Evolutionary conservation across 1,140 invertebrate genomes (phyloP).

Genomic region (Aphaenogaster ashmeadi): DNA sequence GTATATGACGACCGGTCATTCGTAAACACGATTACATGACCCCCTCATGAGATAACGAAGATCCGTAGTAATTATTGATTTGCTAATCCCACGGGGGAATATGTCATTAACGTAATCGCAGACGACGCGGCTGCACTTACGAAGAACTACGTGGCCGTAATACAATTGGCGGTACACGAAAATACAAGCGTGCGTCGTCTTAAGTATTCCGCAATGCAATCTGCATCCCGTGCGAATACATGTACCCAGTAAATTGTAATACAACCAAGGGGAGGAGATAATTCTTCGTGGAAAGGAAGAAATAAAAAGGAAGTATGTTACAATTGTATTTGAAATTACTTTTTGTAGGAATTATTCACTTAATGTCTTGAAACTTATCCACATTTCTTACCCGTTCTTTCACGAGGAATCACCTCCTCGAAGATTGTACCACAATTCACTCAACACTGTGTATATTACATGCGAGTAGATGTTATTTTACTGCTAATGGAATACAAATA

Average conservation of each 20-base stretch:
- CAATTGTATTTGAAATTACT: neutral
- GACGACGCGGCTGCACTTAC: slow-evolving; percentile 55
- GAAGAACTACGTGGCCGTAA: slow-evolving; percentile 42
- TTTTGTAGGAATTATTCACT: neutral
- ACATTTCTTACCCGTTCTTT: neutral
- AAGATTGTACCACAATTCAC: neutral
- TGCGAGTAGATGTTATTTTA: neutral
- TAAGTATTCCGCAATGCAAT: slow-evolving; percentile 19
- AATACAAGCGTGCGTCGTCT: slow-evolving; percentile 1
- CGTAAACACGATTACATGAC: slow-evolving; percentile 47
- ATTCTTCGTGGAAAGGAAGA: neutral
- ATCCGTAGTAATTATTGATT: slow-evolving; percentile 73
- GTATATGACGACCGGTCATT: slow-evolving; percentile 42
- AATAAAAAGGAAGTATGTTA: neutral
- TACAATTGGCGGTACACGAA: slow-evolving; percentile 22
- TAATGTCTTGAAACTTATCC: neutral
- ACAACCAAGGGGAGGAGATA: neutral
- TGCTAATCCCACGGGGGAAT: slow-evolving; percentile 22
- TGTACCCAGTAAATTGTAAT: neutral
- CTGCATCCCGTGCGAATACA: neutral
- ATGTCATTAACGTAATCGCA: slow-evolving; percentile 71
- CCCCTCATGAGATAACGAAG: slow-evolving; percentile 67
- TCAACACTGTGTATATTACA: neutral
- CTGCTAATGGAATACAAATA: slow-evolving; percentile 21
- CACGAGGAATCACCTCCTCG: neutral